Base-by-base conservation (phyloP, 2,888 invertebrate genomes). In the Drosophila lacicola region DNA sequence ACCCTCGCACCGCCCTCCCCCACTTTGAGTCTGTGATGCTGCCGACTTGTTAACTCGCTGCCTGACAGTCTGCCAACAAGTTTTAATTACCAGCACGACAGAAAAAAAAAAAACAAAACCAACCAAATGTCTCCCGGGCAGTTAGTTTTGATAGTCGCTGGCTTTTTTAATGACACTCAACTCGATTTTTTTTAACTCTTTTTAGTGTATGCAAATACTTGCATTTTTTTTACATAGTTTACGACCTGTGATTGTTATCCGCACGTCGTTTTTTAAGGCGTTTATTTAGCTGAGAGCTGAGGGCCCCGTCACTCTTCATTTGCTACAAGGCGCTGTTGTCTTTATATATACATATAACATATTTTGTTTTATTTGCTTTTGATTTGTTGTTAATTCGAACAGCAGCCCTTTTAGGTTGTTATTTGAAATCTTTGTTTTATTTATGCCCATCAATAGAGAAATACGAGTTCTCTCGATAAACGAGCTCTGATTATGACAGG, bases 41-140 rank as follows among this genome's bases (percentile, higher is more conserved):
- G 89, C 79, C 82, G 85, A 83, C 89, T 83, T 83, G 82, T 88
- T 89, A 89, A 87, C 82, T 87, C 72, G 85, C 82, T 89, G 82
- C 82, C 89, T 80, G 71, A 84, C 88, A 87, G 89, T 82, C 85
- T 87, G 82, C 89, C 88, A 89, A 82, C 82, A 89, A 87, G 71
- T 83, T 83, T 89, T 89, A 83, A 83, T 83, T 89, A 89, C 88
- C 74, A 81, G 57, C 49, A 50, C 44, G 62, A 67, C 51, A 64
- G n/a, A 46, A 41, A 63, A 53, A 46, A 41, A 63, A 53, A 62
- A 58, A 66, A 77, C 65, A 53, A 11, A 29, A 8, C 8, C 25
- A 25, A 25, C 25, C 29, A 55, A 55, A 74, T 75, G 69, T 82
- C 86, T 53, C 56, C 55, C 67, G 57, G 66, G 53, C 78, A 80